Conservation (phyloP, 2,797 vertebrate genomes). For the Ptychadena robeensis region DNA sequence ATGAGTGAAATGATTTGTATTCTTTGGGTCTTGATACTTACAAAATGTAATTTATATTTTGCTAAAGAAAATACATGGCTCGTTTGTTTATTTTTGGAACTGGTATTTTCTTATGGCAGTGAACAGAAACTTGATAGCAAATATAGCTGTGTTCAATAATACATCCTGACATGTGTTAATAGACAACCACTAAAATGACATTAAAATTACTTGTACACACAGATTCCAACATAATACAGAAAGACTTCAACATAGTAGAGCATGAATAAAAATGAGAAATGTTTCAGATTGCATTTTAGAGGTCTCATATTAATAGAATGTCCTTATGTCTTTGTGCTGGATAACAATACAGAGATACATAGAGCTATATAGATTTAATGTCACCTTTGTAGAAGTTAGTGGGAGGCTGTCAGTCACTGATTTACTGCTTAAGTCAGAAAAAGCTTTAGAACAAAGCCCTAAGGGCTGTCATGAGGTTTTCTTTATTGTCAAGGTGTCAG, state of each 20-base stretch:
- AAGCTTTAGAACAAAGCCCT: conserved; percentile 68
- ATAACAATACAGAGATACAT: conserved; percentile 50
- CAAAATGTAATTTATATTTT: conserved; percentile 8
- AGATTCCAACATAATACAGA: background rate
- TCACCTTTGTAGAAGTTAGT: conserved; percentile 67
- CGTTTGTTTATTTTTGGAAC: conserved; percentile 15
- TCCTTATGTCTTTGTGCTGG: background rate
- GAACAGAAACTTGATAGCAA: conserved; percentile 28
- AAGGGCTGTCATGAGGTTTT: conserved; percentile 67
- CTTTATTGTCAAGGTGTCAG: conserved; percentile 73
- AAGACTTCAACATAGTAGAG: background rate
- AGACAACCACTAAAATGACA: background rate
- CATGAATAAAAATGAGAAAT: conserved; percentile 7
- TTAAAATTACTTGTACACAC: background rate
- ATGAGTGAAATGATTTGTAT: conserved; percentile 33
- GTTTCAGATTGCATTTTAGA: background rate
- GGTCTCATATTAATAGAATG: background rate
- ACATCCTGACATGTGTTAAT: conserved; percentile 21
- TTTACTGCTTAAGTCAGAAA: conserved; percentile 71
- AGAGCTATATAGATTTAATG: conserved; percentile 69
- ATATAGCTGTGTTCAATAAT: conserved; percentile 33
- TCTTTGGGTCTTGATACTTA: background rate
- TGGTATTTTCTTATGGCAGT: background rate
- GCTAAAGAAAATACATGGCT: conserved; percentile 10
- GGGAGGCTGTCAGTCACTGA: conserved; percentile 71